Evolutionary conservation across 2,888 invertebrate genomes (phyloP).

Genomic region (Chaetogeoica ovagalla): DNA sequence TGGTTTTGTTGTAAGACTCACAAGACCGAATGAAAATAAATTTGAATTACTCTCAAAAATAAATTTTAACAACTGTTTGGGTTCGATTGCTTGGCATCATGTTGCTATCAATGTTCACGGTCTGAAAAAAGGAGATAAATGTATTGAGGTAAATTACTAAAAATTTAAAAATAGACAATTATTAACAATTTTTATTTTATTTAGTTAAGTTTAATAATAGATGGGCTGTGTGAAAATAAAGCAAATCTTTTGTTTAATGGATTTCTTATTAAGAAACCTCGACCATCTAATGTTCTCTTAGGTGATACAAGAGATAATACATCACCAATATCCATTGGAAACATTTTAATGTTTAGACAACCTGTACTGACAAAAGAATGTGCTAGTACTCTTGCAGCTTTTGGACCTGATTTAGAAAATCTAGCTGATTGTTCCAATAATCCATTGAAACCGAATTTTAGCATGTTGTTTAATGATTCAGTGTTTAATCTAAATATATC

Average conservation of each 20-base stretch:
- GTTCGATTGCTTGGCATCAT: conserved; percentile 65
- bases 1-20: conserved; percentile 59
- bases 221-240: conserved; percentile 66
- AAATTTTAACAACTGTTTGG: conserved; percentile 61
- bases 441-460: conserved; percentile 63
- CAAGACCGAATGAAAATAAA: conserved; percentile 63
- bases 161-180: not conserved
- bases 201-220: conserved; percentile 64
- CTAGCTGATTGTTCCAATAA: conserved; percentile 63
- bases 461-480: conserved; percentile 48
- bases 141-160: conserved; percentile 61
- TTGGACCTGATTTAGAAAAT: conserved; percentile 63
- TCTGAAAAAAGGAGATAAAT: conserved; percentile 64
- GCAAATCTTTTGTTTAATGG: conserved; percentile 66
- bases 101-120: conserved; percentile 67
- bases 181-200: conserved; percentile 8
- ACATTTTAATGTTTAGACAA: conserved; percentile 64
- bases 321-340: conserved; percentile 55
- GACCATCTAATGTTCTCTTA: conserved; percentile 64
- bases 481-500: conserved; percentile 45
- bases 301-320: conserved; percentile 61
- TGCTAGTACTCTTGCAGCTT: conserved; percentile 65
- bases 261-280: conserved; percentile 65
- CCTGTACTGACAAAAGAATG: conserved; percentile 64
- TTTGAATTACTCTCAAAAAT: conserved; percentile 64